Percentiles rank a stretch among this genome's conserved stretches.
Conservation (phyloP, 1,140 invertebrate species). For the Papilio xuthus region DNA sequence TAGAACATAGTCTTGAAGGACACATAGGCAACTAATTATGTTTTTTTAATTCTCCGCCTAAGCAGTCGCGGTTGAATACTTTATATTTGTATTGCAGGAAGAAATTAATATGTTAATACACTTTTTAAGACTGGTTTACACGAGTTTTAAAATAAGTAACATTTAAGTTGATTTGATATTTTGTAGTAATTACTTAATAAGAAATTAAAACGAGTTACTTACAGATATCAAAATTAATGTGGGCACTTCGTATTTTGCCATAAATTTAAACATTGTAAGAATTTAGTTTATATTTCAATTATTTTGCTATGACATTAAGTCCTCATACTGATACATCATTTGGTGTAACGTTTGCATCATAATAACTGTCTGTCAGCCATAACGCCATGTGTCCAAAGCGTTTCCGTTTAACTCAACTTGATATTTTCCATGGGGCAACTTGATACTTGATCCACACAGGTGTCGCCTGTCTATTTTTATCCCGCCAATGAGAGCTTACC, state of each 20-base stretch:
- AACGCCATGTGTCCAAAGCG: not conserved
- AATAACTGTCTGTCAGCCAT: not conserved
- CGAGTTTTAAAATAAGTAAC: not conserved
- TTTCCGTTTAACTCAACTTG: constrained; percentile 29
- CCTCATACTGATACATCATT: too few species aligned
- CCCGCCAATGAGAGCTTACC: constrained; percentile 13
- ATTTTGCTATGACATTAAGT: not conserved
- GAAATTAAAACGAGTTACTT: not conserved
- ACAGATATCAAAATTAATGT: not conserved
- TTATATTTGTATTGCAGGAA: not conserved
- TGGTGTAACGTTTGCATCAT: not conserved
- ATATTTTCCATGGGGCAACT: constrained; percentile 20
- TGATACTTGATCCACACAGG: constrained; percentile 24
- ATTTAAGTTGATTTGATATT: not conserved
- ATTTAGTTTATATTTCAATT: not conserved
- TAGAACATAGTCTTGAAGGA: too few species aligned
- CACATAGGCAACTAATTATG: too few species aligned
- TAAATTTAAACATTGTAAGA: too few species aligned
- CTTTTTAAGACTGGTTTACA: not conserved
- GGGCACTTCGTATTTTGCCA: too few species aligned
- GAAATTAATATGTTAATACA: too few species aligned
- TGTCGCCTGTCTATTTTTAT: constrained; percentile 20
- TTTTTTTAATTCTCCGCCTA: too few species aligned
- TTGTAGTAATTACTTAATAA: not conserved
- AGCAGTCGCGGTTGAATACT: too few species aligned